phyloP scores from a whole-genome alignment of 2,113 vertebrate genomes.

The Catharus bicknelli region DNA sequence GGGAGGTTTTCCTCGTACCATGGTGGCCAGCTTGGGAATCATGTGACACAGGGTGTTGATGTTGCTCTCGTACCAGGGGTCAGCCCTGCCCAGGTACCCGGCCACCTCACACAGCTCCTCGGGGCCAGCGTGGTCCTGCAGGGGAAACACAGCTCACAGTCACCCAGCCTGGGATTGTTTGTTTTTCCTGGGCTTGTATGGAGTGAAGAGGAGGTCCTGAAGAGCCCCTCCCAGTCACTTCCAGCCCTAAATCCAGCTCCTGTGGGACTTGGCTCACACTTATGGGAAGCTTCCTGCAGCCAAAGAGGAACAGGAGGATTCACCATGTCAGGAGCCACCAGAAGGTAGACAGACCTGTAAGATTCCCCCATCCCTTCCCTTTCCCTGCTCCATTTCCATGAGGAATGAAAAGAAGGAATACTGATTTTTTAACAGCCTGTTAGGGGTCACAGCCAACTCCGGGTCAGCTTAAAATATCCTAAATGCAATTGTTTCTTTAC shows the following conservation, averaged over 20 bases:
- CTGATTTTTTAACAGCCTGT: background rate
- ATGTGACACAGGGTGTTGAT: conserved; percentile 82
- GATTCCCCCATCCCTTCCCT: too few species aligned
- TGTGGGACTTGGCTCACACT: background rate
- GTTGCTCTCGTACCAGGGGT: conserved; percentile 91
- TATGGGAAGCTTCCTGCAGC: background rate
- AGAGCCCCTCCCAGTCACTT: background rate
- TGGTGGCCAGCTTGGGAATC: conserved; percentile 86
- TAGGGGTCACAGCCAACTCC: background rate
- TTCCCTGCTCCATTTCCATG: background rate
- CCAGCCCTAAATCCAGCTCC: background rate
- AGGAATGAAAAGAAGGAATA: background rate
- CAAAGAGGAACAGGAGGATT: background rate
- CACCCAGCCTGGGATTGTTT: background rate
- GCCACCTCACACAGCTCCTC: conserved; percentile 78
- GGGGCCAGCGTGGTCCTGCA: background rate
- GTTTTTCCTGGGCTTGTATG: background rate
- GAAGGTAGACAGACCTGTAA: background rate
- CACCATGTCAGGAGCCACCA: background rate
- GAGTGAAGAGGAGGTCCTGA: background rate
- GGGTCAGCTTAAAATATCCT: background rate
- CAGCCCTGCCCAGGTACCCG: conserved; percentile 84
- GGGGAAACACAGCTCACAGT: background rate
- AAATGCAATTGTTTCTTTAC: background rate
- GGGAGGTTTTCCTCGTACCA: conserved; percentile 74